A percentile compares a stretch with the other conserved stretches of the same genome.
Conservation (phyloP, 2,888 invertebrate species). For the Megaustenia siamemsis region DNA sequence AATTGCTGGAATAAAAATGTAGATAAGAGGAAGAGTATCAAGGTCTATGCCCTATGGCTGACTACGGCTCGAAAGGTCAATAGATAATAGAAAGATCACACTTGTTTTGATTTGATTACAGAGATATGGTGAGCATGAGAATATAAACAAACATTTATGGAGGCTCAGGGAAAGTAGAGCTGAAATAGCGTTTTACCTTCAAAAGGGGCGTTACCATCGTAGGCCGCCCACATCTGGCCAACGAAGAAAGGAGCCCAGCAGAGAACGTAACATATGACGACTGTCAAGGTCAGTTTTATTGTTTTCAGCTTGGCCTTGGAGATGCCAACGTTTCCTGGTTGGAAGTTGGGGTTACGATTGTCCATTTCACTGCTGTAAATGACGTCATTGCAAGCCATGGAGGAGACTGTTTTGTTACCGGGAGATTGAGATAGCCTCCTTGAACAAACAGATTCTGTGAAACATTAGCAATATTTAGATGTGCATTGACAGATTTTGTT, state of each 20-base stretch:
- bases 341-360: neutral
- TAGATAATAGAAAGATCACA: too few species aligned
- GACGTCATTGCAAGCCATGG: neutral
- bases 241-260: slow-evolving; percentile 87
- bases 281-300: slow-evolving; percentile 81
- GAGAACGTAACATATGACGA: slow-evolving; percentile 84
- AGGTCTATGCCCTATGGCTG: too few species aligned
- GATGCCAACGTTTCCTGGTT: slow-evolving; percentile 72
- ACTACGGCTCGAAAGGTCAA: too few species aligned
- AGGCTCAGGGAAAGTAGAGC: too few species aligned
- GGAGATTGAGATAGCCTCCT: neutral
- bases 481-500: too few species aligned
- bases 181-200: slow-evolving; percentile 65
- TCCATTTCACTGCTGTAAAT: neutral
- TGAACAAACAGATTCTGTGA: neutral
- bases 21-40: too few species aligned
- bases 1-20: too few species aligned
- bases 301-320: slow-evolving; percentile 81
- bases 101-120: neutral
- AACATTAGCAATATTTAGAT: neutral
- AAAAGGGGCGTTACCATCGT: slow-evolving; percentile 71
- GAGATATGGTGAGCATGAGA: neutral
- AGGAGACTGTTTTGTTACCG: neutral
- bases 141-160: neutral
- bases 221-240: slow-evolving; percentile 84